These are phyloP conservation scores for Ophion ventricosus DNA, from an alignment of 2,888 invertebrate species.

Conservation along the genomic window DNA sequence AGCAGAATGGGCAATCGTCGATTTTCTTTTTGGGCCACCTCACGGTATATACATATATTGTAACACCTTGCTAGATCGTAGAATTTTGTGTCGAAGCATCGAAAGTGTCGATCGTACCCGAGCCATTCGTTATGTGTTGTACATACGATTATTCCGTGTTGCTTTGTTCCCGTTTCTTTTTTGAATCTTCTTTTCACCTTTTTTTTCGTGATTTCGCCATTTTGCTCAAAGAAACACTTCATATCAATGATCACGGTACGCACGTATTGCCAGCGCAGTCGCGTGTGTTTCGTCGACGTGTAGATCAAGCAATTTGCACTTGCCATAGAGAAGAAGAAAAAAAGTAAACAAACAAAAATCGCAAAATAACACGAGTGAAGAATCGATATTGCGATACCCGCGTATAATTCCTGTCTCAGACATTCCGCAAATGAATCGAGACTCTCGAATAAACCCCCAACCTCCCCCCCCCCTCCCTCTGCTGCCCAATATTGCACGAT, in stretches of 20 bases:
- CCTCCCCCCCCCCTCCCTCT: background rate
- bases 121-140: constrained; percentile 54
- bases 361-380: constrained; percentile 41
- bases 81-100: constrained; percentile 60
- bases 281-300: constrained; percentile 14
- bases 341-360: constrained; percentile 13
- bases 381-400: constrained; percentile 48
- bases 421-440: constrained; percentile 65
- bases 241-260: constrained; percentile 68
- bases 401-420: constrained; percentile 58
- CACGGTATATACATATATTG: constrained; percentile 1
- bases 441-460: constrained; percentile 11
- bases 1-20: constrained; percentile 21
- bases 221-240: constrained; percentile 72
- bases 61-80: constrained; percentile 37
- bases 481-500: background rate
- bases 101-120: constrained; percentile 58
- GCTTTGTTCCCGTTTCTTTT: constrained; percentile 24
- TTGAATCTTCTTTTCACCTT: constrained; percentile 26
- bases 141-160: constrained; percentile 25
- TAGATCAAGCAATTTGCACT: constrained; percentile 40
- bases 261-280: constrained; percentile 41
- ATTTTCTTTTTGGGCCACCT: constrained; percentile 29
- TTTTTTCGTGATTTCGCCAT: constrained; percentile 59
- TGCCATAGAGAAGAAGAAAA: constrained; percentile 19